Evolutionary conservation across 53 echinoderm and acorn worm genomes (phyloP), one percentile per base, ranked within the genome.

Genomic region (Zoroaster sp.): DNA sequence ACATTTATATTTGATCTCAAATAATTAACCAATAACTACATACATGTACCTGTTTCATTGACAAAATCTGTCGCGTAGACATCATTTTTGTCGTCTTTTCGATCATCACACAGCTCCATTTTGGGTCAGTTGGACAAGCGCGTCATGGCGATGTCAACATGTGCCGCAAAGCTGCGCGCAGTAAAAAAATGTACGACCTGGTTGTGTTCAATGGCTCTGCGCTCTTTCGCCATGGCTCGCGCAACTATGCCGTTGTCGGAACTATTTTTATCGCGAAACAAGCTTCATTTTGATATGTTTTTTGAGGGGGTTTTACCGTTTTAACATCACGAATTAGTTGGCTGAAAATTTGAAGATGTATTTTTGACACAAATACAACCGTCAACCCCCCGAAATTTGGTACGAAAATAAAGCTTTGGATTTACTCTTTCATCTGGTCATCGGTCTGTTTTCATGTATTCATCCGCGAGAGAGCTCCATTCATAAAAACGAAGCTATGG

Each of bases 41-140:
- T 80, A 80, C 78, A 68, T 67, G 35, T 89, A 70, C 74, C 90
- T 72, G 74, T 83, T 90, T 83, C 70, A 83, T 4, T 71, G 44
- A 89, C 80, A 81, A 81, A 71, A 80, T 32, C 71, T 63, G 73
- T 41, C 82, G 40, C 21, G 49, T 14, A 70, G 53, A 38, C 81
- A 59, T 55, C 73, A 81, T 76, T 76, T 77, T 77, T 33, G 53
- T 53, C 53, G 52, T 51, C 35, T 53, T 77, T 44, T 77, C 6
- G 34, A 21, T 30, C 53, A 17, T 1, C 77, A 32, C 49, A 53
- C 31, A 36, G 77, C 54, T 77, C 77, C 77, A 35, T 77, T 30
- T 1, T 35, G 53, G 23, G 13, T 32, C 42, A 35, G 2, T 4
- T 32, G 2, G n/a, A 3, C 1, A 34, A 3, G 54, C 31, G n/a